phyloP scores from a whole-genome alignment of 2,888 invertebrate genomes.

The Pantelozetes paolii region DNA sequence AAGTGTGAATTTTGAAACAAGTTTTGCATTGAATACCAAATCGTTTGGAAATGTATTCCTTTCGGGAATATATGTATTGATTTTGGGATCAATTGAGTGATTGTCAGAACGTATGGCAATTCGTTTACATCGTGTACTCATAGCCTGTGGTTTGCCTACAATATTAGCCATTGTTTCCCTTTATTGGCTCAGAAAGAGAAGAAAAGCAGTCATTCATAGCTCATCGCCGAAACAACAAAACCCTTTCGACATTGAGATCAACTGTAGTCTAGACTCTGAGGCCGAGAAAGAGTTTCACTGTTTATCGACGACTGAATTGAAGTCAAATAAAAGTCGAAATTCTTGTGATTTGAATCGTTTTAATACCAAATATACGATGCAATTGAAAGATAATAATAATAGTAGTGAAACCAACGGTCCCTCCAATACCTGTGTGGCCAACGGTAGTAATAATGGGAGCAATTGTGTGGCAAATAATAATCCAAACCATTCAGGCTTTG shows the following conservation, averaged over 20 bases:
- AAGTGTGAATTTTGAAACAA: neutral
- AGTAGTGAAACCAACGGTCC: neutral
- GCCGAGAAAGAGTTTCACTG: neutral
- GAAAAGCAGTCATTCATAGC: constrained; percentile 10
- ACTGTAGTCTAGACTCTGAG: neutral
- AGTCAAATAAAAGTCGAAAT: neutral
- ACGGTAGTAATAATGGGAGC: neutral
- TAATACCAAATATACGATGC: neutral
- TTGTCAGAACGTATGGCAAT: constrained; percentile 28
- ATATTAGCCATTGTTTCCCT: constrained; percentile 25
- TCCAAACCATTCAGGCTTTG: neutral
- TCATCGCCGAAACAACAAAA: neutral
- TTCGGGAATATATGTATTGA: neutral
- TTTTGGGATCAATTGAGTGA: neutral
- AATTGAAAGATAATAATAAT: constrained; percentile 20
- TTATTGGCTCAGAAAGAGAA: constrained; percentile 23
- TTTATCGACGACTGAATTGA: neutral
- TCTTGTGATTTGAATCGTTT: neutral
- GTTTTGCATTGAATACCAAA: neutral
- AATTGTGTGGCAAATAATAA: neutral
- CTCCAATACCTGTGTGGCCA: neutral
- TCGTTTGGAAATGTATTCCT: neutral
- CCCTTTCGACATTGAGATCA: neutral
- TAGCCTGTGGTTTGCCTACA: constrained; percentile 27
- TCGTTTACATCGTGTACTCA: constrained; percentile 27